These are phyloP conservation scores for Mastomys natalensis DNA, from an alignment of 2,113 vertebrate species.

Conservation along the genomic window DNA sequence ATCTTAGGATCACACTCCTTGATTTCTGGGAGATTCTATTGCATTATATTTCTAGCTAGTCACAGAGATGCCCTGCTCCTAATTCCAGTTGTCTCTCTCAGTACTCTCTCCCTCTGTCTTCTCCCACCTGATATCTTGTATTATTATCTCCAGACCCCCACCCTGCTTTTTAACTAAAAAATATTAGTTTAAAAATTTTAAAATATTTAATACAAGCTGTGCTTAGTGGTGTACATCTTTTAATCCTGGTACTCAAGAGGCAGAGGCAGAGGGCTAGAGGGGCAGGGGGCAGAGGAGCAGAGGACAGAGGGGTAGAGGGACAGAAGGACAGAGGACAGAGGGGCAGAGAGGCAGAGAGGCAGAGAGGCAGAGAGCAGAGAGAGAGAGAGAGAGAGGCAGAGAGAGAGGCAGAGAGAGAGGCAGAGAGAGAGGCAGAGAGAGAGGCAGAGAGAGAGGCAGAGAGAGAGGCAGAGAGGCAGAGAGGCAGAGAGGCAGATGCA, in stretches of 20 bases:
- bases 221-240: neutral
- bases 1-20: neutral
- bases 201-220: neutral
- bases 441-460: neutral
- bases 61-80: neutral
- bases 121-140: neutral
- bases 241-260: neutral
- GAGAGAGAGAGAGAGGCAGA: no score
- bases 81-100: neutral
- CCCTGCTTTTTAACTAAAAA: neutral
- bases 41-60: neutral
- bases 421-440: no score
- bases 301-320: neutral
- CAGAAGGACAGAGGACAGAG: neutral
- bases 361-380: no score
- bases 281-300: no score
- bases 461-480: no score
- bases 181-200: neutral
- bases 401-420: no score
- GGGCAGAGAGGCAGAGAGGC: no score
- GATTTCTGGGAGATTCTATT: no score
- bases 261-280: neutral
- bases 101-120: neutral
- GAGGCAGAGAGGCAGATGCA: neutral
- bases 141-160: neutral